Conservation (phyloP, 92 coral and sea anemone species). For the Paragorgia papillata region DNA sequence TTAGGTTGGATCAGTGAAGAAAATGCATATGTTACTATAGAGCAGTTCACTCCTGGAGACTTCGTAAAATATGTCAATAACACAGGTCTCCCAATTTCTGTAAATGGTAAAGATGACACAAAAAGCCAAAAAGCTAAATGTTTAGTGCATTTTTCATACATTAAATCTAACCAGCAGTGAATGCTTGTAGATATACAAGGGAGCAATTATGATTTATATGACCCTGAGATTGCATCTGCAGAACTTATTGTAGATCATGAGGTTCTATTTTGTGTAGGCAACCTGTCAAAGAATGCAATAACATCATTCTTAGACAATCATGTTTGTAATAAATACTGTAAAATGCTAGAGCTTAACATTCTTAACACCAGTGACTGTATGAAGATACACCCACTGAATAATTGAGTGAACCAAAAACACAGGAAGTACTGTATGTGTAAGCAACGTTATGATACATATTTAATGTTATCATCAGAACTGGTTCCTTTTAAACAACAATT, state of each 20-base stretch:
- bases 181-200: conserved; percentile 71
- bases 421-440: too few relatives aligned
- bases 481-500: too few relatives aligned
- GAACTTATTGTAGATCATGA: conserved; percentile 12
- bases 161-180: conserved; percentile 59
- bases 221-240: conserved; percentile 70
- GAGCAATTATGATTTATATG: conserved; percentile 59
- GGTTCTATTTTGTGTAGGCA: conserved; percentile 18
- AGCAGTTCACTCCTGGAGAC: conserved; percentile 64
- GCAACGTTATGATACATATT: too few relatives aligned
- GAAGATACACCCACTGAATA: too few relatives aligned
- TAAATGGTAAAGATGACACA: too few relatives aligned
- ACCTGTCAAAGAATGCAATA: conserved; percentile 22
- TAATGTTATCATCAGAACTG: too few relatives aligned
- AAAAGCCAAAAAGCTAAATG: conserved; percentile 59
- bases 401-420: too few relatives aligned
- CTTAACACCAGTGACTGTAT: too few relatives aligned
- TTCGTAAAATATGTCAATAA: conserved; percentile 69
- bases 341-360: conserved; percentile 16
- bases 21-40: conserved; percentile 60
- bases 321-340: conserved; percentile 39
- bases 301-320: conserved; percentile 9
- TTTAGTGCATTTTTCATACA: conserved; percentile 64
- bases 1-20: conserved; percentile 56
- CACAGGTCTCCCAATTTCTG: conserved; percentile 60